Percentiles rank a stretch among this genome's conserved stretches.
Conservation (phyloP, 92 coral and sea anemone species). For the Heteractis magnifica region DNA sequence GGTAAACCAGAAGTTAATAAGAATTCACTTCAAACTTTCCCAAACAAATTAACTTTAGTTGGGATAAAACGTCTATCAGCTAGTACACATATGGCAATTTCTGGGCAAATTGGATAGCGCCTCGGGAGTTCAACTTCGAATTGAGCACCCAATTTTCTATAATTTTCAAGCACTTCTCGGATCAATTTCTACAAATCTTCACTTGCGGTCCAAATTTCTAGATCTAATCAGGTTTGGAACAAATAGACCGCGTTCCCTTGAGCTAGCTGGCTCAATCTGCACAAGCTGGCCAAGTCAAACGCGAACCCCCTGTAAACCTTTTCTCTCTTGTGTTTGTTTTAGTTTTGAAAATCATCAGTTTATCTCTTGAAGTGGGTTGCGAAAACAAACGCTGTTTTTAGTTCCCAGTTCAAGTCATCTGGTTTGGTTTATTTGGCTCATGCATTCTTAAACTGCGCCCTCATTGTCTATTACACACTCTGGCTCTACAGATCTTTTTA, state of each 20-base stretch:
- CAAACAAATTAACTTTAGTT: constrained; percentile 28
- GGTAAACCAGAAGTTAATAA: constrained; percentile 4
- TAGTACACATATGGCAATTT: constrained; percentile 12
- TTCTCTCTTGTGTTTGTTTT: not conserved
- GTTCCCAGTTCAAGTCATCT: too few relatives aligned
- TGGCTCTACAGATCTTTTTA: too few relatives aligned
- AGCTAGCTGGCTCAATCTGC: not conserved
- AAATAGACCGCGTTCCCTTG: not conserved
- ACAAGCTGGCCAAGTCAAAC: constrained; percentile 16
- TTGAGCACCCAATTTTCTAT: constrained; percentile 12
- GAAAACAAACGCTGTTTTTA: too few relatives aligned
- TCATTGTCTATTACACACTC: too few relatives aligned
- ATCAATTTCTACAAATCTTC: constrained; percentile 4
- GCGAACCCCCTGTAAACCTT: too few relatives aligned
- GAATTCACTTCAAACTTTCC: constrained; percentile 10
- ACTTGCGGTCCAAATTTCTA: constrained; percentile 27
- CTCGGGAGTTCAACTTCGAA: constrained; percentile 18
- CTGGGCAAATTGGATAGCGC: constrained; percentile 15
- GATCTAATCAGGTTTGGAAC: constrained; percentile 8
- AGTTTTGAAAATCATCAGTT: not conserved
- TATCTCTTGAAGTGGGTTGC: too few relatives aligned
- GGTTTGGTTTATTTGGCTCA: too few relatives aligned
- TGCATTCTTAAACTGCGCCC: too few relatives aligned
- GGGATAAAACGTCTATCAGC: not conserved
- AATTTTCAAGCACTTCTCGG: constrained; percentile 12